Base-by-base conservation (phyloP, 2,888 invertebrate species). In the Drosophila fungiperda region DNA sequence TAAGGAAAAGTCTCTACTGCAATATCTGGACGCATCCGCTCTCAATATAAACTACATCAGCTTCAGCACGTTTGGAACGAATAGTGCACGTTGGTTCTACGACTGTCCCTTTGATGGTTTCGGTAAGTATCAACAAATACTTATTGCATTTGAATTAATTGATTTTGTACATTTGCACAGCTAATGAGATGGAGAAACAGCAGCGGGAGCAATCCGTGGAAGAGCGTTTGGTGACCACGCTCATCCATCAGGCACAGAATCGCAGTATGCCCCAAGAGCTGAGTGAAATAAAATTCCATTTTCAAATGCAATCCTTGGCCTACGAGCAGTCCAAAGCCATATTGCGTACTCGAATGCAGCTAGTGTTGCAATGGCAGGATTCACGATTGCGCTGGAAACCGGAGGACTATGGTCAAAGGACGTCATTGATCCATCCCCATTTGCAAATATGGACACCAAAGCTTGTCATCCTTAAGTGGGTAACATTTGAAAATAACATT, bases 41-140 rank as follows among this genome's bases (percentile, higher is more conserved):
- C 89, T 96, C n/a, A 93, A 94, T 0, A 93, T 96, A 20, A 94
- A 94, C 77, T 95, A 95, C 87, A 94, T 96, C 68, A 95, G 96
- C 89, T 96, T 96, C 77, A 95, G 95, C 17, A 94, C 96, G 0
- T 96, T 96, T 95, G 94, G 94, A 7, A 94, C 94, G 0, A 94
- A 95, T 0, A 95, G 95, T 80, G 95, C 95, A 0, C 95, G 95
- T 85, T 96, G 96, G 94, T 94, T 95, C 61, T 96, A 95, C 80
- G 95, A 96, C 88, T 96, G 96, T 80, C 71, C 86, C 53, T 92
- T 91, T 17, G 93, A 93, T 80, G 90, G 91, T 35, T 91, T 82
- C 49, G 74, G 89, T 86, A 35, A 82, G 85, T 32, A 29, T 15
- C 23, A 4, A 45, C 3, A 45, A 15, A 42, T 11, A 42, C 5